Conservation (phyloP, 2,888 invertebrate genomes). For the Diplolepis rosae region DNA sequence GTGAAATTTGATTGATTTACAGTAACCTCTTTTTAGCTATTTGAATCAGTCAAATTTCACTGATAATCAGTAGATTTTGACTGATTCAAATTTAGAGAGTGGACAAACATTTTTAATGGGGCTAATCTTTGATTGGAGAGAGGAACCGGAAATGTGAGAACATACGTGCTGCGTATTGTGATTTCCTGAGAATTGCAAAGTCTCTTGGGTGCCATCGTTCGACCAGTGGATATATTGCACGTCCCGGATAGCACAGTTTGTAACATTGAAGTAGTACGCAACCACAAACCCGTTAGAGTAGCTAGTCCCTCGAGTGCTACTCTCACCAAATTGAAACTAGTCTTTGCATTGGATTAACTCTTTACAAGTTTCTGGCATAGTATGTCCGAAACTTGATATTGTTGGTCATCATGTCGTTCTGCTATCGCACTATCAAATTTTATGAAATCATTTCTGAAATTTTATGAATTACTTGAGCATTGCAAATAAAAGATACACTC, state of each 20-base stretch:
- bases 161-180: conserved; percentile 51
- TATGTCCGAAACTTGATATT: conserved; percentile 46
- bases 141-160: background rate
- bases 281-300: conserved; percentile 54
- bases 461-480: too few relatives aligned
- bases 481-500: too few relatives aligned
- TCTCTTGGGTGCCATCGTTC: conserved; percentile 64
- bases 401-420: conserved; percentile 24
- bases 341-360: conserved; percentile 69
- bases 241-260: conserved; percentile 48
- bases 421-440: too few relatives aligned
- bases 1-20: too few relatives aligned
- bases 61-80: too few relatives aligned
- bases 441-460: too few relatives aligned
- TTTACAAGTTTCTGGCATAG: conserved; percentile 49
- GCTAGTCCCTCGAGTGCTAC: conserved; percentile 59
- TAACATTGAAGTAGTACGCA: conserved; percentile 49
- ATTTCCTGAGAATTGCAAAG: conserved; percentile 61
- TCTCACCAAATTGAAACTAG: conserved; percentile 68
- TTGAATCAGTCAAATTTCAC: too few relatives aligned
- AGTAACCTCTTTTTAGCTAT: too few relatives aligned
- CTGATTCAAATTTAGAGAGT: too few relatives aligned
- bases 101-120: too few relatives aligned
- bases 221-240: conserved; percentile 55
- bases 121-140: conserved; percentile 5